These are phyloP conservation scores for Crotophaga sulcirostris DNA, from an alignment of 2,113 vertebrate genomes.

Conservation along the genomic window DNA sequence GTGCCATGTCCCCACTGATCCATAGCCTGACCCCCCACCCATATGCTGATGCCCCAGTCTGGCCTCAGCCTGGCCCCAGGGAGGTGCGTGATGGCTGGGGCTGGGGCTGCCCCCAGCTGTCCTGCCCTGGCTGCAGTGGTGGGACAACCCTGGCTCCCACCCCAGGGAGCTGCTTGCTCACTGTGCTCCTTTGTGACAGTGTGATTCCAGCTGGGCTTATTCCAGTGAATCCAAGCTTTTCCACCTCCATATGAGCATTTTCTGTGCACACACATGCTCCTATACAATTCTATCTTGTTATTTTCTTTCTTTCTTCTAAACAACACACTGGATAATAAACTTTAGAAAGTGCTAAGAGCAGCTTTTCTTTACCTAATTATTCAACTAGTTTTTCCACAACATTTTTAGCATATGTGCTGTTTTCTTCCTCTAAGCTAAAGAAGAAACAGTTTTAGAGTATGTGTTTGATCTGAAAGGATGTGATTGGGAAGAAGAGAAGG, in stretches of 20 bases:
- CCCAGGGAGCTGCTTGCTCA: not conserved
- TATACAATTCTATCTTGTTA: not conserved
- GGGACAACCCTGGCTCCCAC: not conserved
- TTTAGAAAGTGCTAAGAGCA: not conserved
- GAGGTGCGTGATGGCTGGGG: rapidly evolving
- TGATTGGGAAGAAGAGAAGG: not conserved
- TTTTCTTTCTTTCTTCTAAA: not conserved
- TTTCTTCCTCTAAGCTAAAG: not conserved
- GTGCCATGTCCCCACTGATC: not conserved
- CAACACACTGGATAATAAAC: not conserved
- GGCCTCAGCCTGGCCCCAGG: not conserved
- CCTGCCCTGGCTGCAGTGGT: not conserved
- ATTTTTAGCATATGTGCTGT: not conserved
- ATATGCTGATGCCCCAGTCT: not conserved
- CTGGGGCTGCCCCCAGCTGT: not conserved
- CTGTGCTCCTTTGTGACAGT: not conserved
- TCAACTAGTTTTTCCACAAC: not conserved
- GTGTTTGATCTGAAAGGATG: not conserved
- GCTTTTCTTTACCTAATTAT: not conserved
- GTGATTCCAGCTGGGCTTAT: not conserved
- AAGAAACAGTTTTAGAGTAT: not conserved
- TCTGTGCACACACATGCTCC: not conserved
- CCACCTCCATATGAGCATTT: not conserved
- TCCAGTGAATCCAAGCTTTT: slow-evolving; percentile 22
- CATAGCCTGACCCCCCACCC: not conserved